A percentile compares a stretch with the other conserved stretches of the same genome.
Conservation (phyloP, 2,113 vertebrate species). For the Calidris pugnax region DNA sequence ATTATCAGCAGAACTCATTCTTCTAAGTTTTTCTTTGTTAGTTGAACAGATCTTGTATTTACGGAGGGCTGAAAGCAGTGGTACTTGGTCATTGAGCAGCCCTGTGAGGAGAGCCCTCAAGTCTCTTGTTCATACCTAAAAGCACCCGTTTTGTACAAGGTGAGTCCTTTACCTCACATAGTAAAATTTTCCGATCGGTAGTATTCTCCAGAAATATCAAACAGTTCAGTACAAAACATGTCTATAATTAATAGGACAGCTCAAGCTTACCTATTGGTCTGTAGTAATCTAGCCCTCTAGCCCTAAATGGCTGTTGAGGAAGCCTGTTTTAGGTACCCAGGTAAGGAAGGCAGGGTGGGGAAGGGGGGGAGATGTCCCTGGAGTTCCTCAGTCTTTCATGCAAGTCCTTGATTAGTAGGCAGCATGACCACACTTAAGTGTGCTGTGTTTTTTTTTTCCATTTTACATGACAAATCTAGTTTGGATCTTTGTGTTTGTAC, state of each 20-base stretch:
- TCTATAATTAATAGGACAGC: background rate
- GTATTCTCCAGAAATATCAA: background rate
- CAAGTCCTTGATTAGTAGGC: background rate
- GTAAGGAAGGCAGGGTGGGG: background rate
- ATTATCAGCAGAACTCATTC: background rate
- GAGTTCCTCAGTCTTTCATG: background rate
- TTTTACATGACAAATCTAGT: background rate
- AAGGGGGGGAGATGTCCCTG: background rate
- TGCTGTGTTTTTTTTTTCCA: background rate
- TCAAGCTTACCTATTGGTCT: background rate
- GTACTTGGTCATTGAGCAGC: background rate
- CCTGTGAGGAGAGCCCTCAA: background rate
- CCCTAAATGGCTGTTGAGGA: background rate
- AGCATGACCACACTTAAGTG: background rate
- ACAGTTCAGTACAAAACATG: background rate
- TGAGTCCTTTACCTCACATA: background rate
- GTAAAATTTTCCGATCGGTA: background rate
- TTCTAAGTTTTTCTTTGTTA: background rate
- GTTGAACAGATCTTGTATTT: background rate
- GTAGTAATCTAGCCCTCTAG: background rate
- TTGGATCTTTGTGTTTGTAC: background rate
- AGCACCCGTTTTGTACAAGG: background rate
- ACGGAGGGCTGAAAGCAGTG: background rate
- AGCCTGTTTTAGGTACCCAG: background rate
- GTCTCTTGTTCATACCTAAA: background rate